Evolutionary conservation across 2,113 vertebrate genomes (phyloP).

Genomic region (Paradisaea rubra): DNA sequence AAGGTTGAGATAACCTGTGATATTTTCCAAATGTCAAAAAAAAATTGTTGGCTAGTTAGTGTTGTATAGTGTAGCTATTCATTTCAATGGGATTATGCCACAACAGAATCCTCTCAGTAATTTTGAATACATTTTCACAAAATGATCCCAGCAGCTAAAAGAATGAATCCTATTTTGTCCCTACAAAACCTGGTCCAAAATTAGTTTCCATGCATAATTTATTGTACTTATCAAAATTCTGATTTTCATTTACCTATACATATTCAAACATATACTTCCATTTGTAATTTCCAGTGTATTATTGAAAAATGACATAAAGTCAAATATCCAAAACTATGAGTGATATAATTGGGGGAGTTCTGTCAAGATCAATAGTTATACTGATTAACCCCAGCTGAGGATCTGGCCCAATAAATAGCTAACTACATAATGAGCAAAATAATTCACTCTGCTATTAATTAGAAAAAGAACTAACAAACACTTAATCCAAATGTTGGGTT

Average conservation of each 20-base stretch:
- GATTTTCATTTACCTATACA: not conserved
- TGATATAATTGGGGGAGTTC: not conserved
- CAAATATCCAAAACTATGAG: not conserved
- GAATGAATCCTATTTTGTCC: not conserved
- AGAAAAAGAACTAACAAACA: not conserved
- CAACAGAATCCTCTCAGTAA: not conserved
- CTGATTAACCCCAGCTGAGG: constrained; percentile 27
- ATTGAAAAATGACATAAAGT: not conserved
- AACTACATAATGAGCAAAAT: constrained; percentile 15
- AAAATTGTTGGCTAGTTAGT: not conserved
- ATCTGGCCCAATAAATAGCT: constrained; percentile 28
- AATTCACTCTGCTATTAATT: constrained; percentile 37
- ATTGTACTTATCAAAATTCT: not conserved
- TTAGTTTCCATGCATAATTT: not conserved
- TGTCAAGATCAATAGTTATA: constrained; percentile 8
- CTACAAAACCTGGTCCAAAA: not conserved
- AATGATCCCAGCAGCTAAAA: not conserved
- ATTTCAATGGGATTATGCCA: not conserved
- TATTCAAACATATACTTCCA: not conserved
- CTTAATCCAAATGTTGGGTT: not conserved
- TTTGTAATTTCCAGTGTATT: not conserved
- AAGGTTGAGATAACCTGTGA: constrained; percentile 4
- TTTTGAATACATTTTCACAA: not conserved
- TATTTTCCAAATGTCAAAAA: not conserved
- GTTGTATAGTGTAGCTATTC: not conserved